Percentiles rank a stretch among this genome's conserved stretches.
phyloP scores from a whole-genome alignment of 2,797 vertebrate species.

The Mus caroli region DNA sequence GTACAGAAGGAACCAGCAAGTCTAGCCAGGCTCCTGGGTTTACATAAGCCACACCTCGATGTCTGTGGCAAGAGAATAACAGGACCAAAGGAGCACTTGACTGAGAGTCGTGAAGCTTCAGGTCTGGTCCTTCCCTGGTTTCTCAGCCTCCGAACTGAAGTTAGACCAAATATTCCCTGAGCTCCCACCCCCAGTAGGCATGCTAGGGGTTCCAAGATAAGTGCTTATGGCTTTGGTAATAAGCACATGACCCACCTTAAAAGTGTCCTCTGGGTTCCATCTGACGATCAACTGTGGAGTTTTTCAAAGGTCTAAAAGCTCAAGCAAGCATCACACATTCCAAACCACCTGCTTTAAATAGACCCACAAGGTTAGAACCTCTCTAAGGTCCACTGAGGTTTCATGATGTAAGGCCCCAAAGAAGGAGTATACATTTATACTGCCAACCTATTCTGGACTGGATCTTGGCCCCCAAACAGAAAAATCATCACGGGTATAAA shows the following conservation, averaged over 20 bases:
- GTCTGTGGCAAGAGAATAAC: neutral
- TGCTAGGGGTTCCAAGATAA: constrained; percentile 14
- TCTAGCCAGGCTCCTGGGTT: neutral
- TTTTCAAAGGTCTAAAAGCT: constrained; percentile 67
- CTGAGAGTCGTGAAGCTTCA: neutral
- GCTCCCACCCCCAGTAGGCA: neutral
- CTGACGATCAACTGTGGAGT: constrained; percentile 58
- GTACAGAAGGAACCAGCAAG: neutral
- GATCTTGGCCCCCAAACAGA: constrained; percentile 69
- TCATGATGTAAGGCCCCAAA: constrained; percentile 62
- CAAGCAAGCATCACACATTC: constrained; percentile 44
- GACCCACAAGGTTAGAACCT: constrained; percentile 65
- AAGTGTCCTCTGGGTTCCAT: constrained; percentile 7
- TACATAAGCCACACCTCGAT: neutral
- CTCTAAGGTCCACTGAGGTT: constrained; percentile 62
- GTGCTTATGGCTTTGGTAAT: constrained; percentile 43
- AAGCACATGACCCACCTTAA: constrained; percentile 46
- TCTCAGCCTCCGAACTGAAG: constrained; percentile 27
- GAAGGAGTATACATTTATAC: constrained; percentile 55
- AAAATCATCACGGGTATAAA: constrained; percentile 76
- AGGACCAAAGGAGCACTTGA: neutral
- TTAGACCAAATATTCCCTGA: neutral
- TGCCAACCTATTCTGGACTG: constrained; percentile 65
- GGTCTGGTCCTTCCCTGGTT: neutral
- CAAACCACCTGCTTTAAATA: constrained; percentile 75